Evolutionary conservation across 2,888 invertebrate genomes (phyloP).

Genomic region (Sericinus montela): DNA sequence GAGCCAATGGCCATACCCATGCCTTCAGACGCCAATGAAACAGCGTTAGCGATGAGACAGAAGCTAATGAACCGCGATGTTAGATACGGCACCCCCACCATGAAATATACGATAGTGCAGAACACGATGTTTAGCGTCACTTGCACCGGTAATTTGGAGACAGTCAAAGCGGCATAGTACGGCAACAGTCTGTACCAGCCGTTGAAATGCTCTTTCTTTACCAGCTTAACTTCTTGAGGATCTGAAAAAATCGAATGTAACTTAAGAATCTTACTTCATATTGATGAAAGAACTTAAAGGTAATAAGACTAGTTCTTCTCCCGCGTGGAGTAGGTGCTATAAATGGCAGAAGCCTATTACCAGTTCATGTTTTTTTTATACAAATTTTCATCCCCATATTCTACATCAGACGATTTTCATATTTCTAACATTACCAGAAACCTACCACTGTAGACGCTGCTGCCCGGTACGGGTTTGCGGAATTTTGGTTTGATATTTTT

Average conservation of each 20-base stretch:
- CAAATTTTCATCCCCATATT: no score
- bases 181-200: conserved; percentile 83
- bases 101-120: conserved; percentile 80
- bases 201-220: conserved; percentile 85
- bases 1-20: conserved; percentile 88
- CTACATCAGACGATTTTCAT: no score
- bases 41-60: conserved; percentile 82
- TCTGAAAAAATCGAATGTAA: conserved; percentile 57
- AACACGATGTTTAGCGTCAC: conserved; percentile 80
- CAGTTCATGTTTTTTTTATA: no score
- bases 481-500: no score
- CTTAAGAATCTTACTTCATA: no score
- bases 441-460: no score
- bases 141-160: conserved; percentile 81
- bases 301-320: no score
- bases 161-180: conserved; percentile 81
- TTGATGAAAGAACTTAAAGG: no score
- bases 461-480: no score
- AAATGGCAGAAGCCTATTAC: no score
- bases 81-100: conserved; percentile 85
- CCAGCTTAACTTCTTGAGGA: conserved; percentile 83
- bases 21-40: conserved; percentile 87
- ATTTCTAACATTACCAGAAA: no score
- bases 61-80: conserved; percentile 83
- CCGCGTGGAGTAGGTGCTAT: no score